Base-by-base conservation (phyloP, 2,113 vertebrate species). In the Forbesichthys papilliferus region DNA sequence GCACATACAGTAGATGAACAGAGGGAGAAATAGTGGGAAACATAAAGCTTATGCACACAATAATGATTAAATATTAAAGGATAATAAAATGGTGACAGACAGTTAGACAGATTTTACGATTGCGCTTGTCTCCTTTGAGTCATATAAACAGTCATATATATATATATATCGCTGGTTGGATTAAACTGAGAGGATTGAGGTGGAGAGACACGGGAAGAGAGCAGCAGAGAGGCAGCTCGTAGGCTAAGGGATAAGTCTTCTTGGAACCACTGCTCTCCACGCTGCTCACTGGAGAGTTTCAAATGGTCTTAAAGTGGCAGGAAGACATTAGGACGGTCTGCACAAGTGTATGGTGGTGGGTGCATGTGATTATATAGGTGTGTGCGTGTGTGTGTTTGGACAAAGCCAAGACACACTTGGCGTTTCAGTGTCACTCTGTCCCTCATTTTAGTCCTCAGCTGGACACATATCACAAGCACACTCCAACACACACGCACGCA, bases 201-300 rank as follows among this genome's bases (percentile, higher is more conserved):
- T 4, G 34, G 12, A 13, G 33, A 34, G 58, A 34, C 9, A 34
- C 1, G 11, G 58, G 74, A 61, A 65, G 57, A 65, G 57, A 79
- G 46, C 27, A 52, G 33, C 9, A 55, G 33, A 10, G 52, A 51
- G 27, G 55, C 34, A 55, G 27, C 27, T 27, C 2, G 27, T 27
- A 27, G 27, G 27, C 27, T 27, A 80, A 60, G 71, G 84, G 86
- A 69, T 79, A 81, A 83, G 79, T 80, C 64, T 54, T 81, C 27
- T 27, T 46, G 66, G 73, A 88, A 84, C 82, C 79, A 85, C 87
- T 86, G 85, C 85, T 11, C 60, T 79, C 80, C 73, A 62, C 68
- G 20, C 57, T 69, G 74, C 73, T 74, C 79, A 76, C 85, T 67
- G 81, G 36, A 42, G 7, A 42, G 36, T 42, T 42, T 42, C 36